Base-by-base conservation (phyloP, 2,797 vertebrate species). In the Phoebastria nigripes region DNA sequence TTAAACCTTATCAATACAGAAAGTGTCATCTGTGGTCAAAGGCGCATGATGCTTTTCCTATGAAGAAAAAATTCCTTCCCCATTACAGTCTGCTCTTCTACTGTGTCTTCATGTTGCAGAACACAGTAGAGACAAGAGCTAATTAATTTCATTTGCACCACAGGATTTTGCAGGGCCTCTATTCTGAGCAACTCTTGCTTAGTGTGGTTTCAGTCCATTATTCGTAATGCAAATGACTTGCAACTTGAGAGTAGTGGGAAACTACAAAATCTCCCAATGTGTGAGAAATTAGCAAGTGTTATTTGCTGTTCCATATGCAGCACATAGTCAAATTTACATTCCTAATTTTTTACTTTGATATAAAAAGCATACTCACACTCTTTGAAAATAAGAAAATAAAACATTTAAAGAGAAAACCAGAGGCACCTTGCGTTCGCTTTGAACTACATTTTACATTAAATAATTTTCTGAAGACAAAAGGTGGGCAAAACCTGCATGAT, bases 281-380 rank as follows among this genome's bases (percentile, higher is more conserved):
- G 20, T 91, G 62, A 95, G 92, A 98, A 97, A 96, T 96, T 77
- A 97, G 70, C 91, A 94, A 93, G 85, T 55, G 76, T 90, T 94
- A 89, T 86, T 92, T 56, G 56, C 70, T 69, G 22, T 93, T 93
- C 88, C 84, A 37, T 88, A 90, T 91, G 83, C 89, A 95, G 70
- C 70, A 79, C 18, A 25, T 12, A 70, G 74, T 86, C 89, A 49
- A 66, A 97, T 94, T 93, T 96, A 78, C 65, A 92, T 59, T 74
- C 58, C 47, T 77, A 69, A 73, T 52, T 94, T 82, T 92, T 90
- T 76, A 37, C 54, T 87, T 84, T 35, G 15, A 66, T 77, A 91
- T 85, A 92, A 95, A 90, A 93, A 81, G 15, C 44, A 77, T 69
- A 46, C 18, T 70, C 37, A 19, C 2, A 0, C n/a, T 80, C 80